Evolutionary conservation across 2,113 vertebrate genomes (phyloP), one percentile per base, ranked within the genome.

Genomic region (Melanerpes aurifrons): DNA sequence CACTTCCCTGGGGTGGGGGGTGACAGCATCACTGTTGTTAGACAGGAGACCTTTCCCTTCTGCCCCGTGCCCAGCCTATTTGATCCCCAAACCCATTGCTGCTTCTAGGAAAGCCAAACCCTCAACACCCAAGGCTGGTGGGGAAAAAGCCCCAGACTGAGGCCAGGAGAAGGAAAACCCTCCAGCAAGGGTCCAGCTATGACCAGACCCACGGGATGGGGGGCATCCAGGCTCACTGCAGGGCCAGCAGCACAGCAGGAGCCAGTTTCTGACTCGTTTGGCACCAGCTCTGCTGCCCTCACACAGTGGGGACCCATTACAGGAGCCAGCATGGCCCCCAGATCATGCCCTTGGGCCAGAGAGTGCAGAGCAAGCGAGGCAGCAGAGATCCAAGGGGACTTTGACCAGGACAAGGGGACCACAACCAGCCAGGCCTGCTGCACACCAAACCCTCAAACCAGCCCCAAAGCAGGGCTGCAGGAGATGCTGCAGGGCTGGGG

Each of bases 1-100:
- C 99, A 99, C 93, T 98, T 99, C 98, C 99, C 99, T 99, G 97
- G 62, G 57, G 37, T 17, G 47, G 73, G 20, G 91, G 25, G 43
- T 16, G 84, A 48, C 3, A 24, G 69, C 47, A 35, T 2, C 3
- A 1, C 63, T 1, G 1, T 71, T 1, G 1, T 71, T 5, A 73
- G 64, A 25, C 13, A 28, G n/a, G 32, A 69, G 5, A 47, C 3
- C 29, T 70, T 7, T 43, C n/a, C 83, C 61, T 63, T 28, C 78
- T 28, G 56, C 62, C 66, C 77, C 1, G 0, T 0, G 6, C 29
- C 47, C 69, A 7, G 31, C 82, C 24, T 32, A 7, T 26, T n/a
- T 37, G 22, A 63, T 14, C 69, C 37, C 47, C 72, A 22, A 90
- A 77, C 17, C 53, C 16, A 47, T 3, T 31, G 7, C 4, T 22